A percentile compares a stretch with the other conserved stretches of the same genome.
Conservation (phyloP, 2,797 vertebrate species). For the Octomys mimax region DNA sequence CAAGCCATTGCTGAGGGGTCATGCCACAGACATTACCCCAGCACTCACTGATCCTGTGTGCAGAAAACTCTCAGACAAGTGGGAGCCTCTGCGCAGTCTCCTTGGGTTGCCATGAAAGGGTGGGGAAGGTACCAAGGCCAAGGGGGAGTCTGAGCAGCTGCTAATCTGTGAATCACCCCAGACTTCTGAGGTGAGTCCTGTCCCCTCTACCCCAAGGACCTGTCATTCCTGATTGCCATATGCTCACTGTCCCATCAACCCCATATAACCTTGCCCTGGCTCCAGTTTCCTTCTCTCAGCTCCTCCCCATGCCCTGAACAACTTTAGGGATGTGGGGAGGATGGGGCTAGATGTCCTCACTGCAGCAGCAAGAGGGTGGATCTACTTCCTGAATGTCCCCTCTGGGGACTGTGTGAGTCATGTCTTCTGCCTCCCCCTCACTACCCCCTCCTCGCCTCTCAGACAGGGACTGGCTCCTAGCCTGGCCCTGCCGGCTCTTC, state of each 20-base stretch:
- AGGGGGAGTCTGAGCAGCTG: background rate
- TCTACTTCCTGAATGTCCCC: slow-evolving; percentile 58
- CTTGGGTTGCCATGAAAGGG: background rate
- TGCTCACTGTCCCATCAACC: background rate
- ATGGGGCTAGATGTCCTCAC: slow-evolving; percentile 20
- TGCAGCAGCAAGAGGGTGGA: slow-evolving; percentile 30
- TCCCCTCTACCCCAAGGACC: background rate
- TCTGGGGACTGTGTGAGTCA: slow-evolving; percentile 71
- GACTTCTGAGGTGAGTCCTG: background rate
- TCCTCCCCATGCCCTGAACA: background rate
- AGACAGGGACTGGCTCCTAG: background rate
- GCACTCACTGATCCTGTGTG: background rate
- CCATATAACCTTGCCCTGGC: background rate
- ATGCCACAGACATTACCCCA: fast-evolving
- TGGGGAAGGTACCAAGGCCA: background rate
- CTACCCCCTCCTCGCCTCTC: background rate
- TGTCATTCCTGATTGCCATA: background rate
- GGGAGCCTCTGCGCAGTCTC: background rate
- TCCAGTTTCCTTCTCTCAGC: background rate
- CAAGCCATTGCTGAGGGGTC: fast-evolving
- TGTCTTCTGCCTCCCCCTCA: background rate
- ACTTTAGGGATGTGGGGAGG: background rate
- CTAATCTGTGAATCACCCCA: background rate
- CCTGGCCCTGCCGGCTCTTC: background rate
- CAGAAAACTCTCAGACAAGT: background rate